Base-by-base conservation (phyloP, 2,113 vertebrate species). In the Platysteira castanea region DNA sequence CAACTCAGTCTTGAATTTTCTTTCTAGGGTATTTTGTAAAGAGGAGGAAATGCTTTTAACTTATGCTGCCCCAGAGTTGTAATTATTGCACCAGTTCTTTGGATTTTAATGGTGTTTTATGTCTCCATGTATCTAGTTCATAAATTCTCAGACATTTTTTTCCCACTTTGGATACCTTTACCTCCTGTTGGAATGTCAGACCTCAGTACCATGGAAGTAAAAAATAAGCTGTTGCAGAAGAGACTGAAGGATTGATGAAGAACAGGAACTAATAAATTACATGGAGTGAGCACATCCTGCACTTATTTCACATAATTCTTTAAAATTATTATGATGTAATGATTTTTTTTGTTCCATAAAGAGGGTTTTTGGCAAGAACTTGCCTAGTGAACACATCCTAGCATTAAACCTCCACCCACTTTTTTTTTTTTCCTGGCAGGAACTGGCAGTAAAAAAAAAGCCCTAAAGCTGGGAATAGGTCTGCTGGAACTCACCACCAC, bases 211-310 rank as follows among this genome's bases (percentile, higher is more conserved):
- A 56, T 35, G 23, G 44, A 93, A 94, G 61, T 94, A 68, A 88
- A 96, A 84, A 84, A 83, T 65, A 89, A 49, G 52, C 59, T 91
- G 68, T 64, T 86, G 67, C 56, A 93, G 88, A 95, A 96, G 74
- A 81, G 84, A 93, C 90, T 84, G 84, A 95, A 93, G 95, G 86
- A 90, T 42, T 94, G 81, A 95, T 97, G 88, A 82, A 80, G 46
- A 76, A 80, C 68, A 93, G 92, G 94, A 96, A 95, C 71, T 79
- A 93, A 94, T 95, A 94, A 95, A 94, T 93, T 82, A 80, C 21
- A 49, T 21, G 15, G 68, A 85, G 41, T 50, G 28, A 91, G 27
- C 23, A 60, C 56, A 90, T 77, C 54, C 59, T 87, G 44, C 82
- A 92, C 87, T 93, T 91, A 84, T n/a, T 96, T 96, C 63, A 84